These are phyloP conservation scores for Trinorchestia longiramus DNA, from an alignment of 1,140 invertebrate genomes.

Conservation along the genomic window DNA sequence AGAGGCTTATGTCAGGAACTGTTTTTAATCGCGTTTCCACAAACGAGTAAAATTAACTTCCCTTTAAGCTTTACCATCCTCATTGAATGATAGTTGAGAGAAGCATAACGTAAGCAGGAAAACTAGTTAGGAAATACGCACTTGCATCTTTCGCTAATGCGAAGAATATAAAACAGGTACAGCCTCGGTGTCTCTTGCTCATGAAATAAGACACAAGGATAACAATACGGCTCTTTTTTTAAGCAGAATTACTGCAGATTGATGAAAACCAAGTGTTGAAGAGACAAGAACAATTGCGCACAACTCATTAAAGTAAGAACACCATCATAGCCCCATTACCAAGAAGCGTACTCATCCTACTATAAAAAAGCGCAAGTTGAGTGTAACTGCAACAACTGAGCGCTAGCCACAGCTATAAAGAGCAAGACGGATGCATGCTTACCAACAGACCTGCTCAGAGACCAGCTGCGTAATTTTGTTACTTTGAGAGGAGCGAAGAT, in stretches of 20 bases:
- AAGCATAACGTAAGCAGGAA: too few species aligned
- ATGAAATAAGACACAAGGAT: too few species aligned
- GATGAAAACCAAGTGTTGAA: neutral
- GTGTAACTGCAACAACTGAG: neutral
- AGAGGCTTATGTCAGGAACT: too few species aligned
- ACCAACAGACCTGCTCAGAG: neutral
- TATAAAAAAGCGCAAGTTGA: neutral
- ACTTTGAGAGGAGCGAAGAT: neutral
- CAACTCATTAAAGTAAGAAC: neutral
- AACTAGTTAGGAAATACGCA: too few species aligned
- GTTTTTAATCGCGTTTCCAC: too few species aligned
- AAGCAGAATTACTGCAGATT: neutral
- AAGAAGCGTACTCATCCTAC: too few species aligned
- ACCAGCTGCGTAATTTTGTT: neutral
- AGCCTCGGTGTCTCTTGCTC: too few species aligned
- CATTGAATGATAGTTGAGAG: too few species aligned
- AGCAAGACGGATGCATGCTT: conserved; percentile 41
- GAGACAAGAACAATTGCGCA: neutral
- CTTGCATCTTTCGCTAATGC: too few species aligned
- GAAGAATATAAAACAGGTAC: too few species aligned
- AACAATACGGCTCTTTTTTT: neutral
- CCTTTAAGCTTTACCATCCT: too few species aligned
- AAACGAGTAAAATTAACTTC: too few species aligned
- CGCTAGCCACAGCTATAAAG: conserved; percentile 7
- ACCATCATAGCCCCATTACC: neutral